A percentile compares a stretch with the other conserved stretches of the same genome.
Evolutionary conservation across 1,140 invertebrate genomes (phyloP).

Genomic region (Drosophila auraria): DNA sequence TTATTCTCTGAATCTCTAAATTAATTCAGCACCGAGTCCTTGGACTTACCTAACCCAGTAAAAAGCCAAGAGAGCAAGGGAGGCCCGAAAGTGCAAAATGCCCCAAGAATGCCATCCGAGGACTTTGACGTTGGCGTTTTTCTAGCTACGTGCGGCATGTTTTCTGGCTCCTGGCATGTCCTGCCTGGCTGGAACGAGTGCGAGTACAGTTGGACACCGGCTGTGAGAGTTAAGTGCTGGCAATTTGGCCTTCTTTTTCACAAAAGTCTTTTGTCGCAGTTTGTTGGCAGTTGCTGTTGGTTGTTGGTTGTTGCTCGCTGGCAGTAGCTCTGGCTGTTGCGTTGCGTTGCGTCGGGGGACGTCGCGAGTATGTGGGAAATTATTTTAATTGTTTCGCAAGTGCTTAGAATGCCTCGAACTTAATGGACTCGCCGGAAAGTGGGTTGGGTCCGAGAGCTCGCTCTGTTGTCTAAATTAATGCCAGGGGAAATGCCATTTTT

Average conservation of each 20-base stretch:
- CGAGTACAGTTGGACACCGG: constrained; percentile 71
- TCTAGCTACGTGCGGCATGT: constrained; percentile 46
- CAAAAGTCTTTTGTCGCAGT: constrained; percentile 41
- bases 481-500: constrained; percentile 69
- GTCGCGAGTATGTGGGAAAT: constrained; percentile 74
- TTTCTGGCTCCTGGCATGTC: constrained; percentile 37
- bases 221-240: constrained; percentile 66
- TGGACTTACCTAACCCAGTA: not conserved
- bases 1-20: constrained; percentile 6
- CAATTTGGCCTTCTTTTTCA: constrained; percentile 67
- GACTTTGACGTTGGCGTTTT: constrained; percentile 47
- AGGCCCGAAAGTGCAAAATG: constrained; percentile 28
- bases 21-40: constrained; percentile 18
- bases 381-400: constrained; percentile 82
- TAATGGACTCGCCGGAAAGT: constrained; percentile 67
- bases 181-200: constrained; percentile 30
- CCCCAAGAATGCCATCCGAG: constrained; percentile 34
- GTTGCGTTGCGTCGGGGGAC: constrained; percentile 68
- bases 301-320: constrained; percentile 8
- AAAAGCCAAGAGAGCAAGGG: constrained; percentile 1
- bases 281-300: constrained; percentile 6
- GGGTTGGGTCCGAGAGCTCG: constrained; percentile 39
- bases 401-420: constrained; percentile 74
- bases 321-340: not conserved
- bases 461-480: constrained; percentile 69